Conservation (phyloP, 2,888 invertebrate species). For the Drosophila incognita region DNA sequence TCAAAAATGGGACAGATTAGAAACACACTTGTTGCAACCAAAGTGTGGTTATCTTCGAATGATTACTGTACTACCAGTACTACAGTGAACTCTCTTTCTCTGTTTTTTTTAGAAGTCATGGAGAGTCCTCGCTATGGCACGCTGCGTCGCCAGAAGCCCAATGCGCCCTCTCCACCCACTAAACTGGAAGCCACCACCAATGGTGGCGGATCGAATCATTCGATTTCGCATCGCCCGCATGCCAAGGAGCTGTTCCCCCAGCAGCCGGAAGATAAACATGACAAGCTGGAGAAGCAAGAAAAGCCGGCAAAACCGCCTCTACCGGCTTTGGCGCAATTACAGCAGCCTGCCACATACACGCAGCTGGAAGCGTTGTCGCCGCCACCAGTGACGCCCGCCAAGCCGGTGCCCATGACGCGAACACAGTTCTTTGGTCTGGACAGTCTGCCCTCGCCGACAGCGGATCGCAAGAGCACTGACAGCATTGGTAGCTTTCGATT, state of each 20-base stretch:
- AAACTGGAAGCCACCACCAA: slow-evolving; percentile 55
- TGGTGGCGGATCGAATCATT: slow-evolving; percentile 52
- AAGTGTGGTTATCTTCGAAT: not conserved
- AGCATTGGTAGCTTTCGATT: slow-evolving; percentile 77
- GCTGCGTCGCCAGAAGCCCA: slow-evolving; percentile 77
- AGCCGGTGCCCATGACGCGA: slow-evolving; percentile 83
- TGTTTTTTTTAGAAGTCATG: slow-evolving; percentile 61
- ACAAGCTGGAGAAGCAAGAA: slow-evolving; percentile 60
- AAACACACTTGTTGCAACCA: not conserved
- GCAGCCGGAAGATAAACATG: slow-evolving; percentile 34
- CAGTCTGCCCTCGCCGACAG: slow-evolving; percentile 79
- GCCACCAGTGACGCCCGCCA: slow-evolving; percentile 71
- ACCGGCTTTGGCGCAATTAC: slow-evolving; percentile 76
- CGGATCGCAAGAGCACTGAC: slow-evolving; percentile 81
- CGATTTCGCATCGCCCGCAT: slow-evolving; percentile 59
- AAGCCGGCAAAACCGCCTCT: slow-evolving; percentile 81
- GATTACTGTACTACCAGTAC: not conserved
- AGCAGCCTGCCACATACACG: slow-evolving; percentile 47
- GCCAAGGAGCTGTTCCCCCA: slow-evolving; percentile 80
- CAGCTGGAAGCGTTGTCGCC: slow-evolving; percentile 66
- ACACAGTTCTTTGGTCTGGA: slow-evolving; percentile 82
- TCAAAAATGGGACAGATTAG: not conserved
- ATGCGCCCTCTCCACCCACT: slow-evolving; percentile 80
- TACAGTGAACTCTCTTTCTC: not conserved
- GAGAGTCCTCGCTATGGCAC: slow-evolving; percentile 83